A percentile compares a stretch with the other conserved stretches of the same genome.
Conservation (phyloP, 2,888 invertebrate genomes). For the Asteroscopus sphinx region DNA sequence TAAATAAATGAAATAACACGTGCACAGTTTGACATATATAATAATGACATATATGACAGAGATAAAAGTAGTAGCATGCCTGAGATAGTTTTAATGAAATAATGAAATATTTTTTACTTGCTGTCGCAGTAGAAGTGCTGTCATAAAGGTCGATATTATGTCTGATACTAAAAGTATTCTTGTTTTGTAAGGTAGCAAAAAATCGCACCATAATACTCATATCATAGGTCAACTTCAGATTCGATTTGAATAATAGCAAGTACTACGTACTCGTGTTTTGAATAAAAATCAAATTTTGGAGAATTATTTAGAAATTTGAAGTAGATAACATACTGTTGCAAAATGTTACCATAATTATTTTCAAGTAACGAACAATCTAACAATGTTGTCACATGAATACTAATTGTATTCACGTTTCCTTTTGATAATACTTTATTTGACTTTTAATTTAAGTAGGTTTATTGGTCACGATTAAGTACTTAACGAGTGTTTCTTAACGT, state of each 20-base stretch:
- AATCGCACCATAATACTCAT: constrained; percentile 19
- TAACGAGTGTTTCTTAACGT: constrained; percentile 34
- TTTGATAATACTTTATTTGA: constrained; percentile 46
- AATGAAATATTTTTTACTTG: constrained; percentile 7
- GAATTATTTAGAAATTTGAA: neutral
- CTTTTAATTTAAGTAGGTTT: constrained; percentile 41
- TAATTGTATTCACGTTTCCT: constrained; percentile 40
- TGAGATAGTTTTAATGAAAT: constrained; percentile 2
- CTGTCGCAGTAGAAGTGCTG: constrained; percentile 1
- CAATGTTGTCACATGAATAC: constrained; percentile 29
- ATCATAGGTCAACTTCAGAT: constrained; percentile 43
- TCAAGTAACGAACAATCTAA: constrained; percentile 31
- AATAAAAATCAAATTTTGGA: constrained; percentile 18
- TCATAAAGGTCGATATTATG: constrained; percentile 18
- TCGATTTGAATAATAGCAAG: constrained; percentile 18
- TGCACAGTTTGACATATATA: too few relatives aligned
- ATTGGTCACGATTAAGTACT: constrained; percentile 48
- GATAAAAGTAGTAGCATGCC: too few relatives aligned
- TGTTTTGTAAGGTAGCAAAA: constrained; percentile 31
- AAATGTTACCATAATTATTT: constrained; percentile 12
- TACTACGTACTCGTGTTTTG: neutral
- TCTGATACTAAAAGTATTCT: constrained; percentile 17
- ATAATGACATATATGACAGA: too few relatives aligned
- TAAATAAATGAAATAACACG: too few relatives aligned
- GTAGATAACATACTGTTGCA: constrained; percentile 3